Evolutionary conservation across 2,797 vertebrate species (phyloP).

Genomic region (Peromyscus melanophrys): DNA sequence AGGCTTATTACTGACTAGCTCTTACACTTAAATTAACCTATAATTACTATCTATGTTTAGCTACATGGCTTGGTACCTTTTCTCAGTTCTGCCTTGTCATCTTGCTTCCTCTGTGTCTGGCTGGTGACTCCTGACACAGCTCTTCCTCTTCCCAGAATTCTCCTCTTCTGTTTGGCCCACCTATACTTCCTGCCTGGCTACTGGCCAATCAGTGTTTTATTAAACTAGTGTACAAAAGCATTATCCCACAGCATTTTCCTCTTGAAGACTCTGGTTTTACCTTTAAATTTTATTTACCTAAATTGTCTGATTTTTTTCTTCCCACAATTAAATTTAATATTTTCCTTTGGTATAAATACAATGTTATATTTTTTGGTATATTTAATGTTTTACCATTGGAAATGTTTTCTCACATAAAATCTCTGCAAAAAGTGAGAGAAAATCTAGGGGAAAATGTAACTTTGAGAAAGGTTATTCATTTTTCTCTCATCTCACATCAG

Average conservation of each 20-base stretch:
- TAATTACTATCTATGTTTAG: too few species aligned
- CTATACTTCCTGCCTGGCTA: too few species aligned
- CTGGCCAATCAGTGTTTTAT: too few species aligned
- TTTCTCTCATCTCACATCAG: constrained; percentile 24
- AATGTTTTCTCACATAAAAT: constrained; percentile 39
- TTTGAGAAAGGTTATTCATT: constrained; percentile 12
- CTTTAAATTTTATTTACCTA: constrained; percentile 24
- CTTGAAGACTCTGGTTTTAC: constrained; percentile 24
- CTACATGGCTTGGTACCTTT: too few species aligned
- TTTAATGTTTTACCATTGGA: neutral
- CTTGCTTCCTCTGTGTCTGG: too few species aligned
- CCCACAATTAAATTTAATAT: constrained; percentile 5
- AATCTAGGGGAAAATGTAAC: neutral
- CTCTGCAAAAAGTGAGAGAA: constrained; percentile 4
- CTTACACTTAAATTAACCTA: too few species aligned
- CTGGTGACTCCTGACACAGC: too few species aligned
- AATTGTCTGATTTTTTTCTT: neutral
- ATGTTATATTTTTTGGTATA: constrained; percentile 4
- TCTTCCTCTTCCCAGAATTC: too few species aligned
- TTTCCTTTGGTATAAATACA: constrained; percentile 16
- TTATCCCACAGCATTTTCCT: neutral
- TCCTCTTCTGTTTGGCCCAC: too few species aligned
- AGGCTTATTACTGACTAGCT: too few species aligned
- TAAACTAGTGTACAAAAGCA: too few species aligned
- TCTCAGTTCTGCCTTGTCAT: too few species aligned